These are phyloP conservation scores for Allobates femoralis DNA, from an alignment of 2,797 vertebrate genomes.

Conservation along the genomic window DNA sequence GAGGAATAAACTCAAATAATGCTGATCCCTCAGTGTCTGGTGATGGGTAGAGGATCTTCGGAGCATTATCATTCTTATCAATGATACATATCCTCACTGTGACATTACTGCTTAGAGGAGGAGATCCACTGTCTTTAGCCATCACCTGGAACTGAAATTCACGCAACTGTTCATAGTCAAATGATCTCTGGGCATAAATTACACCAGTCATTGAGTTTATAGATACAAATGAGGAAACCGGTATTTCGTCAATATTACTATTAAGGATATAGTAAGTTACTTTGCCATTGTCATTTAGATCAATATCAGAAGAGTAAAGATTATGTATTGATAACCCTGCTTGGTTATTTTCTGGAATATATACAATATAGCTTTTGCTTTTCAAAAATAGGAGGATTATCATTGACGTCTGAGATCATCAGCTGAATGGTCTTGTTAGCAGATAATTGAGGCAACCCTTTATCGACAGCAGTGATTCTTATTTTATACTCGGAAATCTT, in stretches of 20 bases:
- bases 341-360: constrained; percentile 33
- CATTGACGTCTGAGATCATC: neutral
- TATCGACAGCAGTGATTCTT: neutral
- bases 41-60: constrained; percentile 67
- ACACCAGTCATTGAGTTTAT: neutral
- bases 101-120: constrained; percentile 72
- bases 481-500: neutral
- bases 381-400: neutral
- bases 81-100: constrained; percentile 67
- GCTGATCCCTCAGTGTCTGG: neutral
- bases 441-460: neutral
- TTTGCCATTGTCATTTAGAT: constrained; percentile 59
- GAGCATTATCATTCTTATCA: constrained; percentile 75
- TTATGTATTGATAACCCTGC: constrained; percentile 74
- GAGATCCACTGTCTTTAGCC: constrained; percentile 75
- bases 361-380: neutral
- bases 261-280: neutral
- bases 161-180: constrained; percentile 77
- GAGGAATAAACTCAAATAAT: constrained; percentile 69
- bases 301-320: constrained; percentile 66
- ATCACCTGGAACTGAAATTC: constrained; percentile 70
- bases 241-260: constrained; percentile 1
- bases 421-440: neutral
- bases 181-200: constrained; percentile 76
- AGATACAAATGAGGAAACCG: neutral